Evolutionary conservation across 2,113 vertebrate species (phyloP).

Genomic region (Larimichthys crocea): DNA sequence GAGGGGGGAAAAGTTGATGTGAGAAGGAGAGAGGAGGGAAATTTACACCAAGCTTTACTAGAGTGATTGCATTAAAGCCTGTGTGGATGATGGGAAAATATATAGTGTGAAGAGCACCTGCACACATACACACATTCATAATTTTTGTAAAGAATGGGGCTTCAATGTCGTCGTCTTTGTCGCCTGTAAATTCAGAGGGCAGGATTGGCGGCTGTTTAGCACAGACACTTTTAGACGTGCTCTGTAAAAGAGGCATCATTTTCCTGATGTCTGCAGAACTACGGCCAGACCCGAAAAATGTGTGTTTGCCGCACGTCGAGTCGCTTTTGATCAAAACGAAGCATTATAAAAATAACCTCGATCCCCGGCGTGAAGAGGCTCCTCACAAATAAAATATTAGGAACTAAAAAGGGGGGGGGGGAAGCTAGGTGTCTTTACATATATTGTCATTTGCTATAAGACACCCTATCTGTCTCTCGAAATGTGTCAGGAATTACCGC

Average conservation of each 20-base stretch:
- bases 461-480: conserved; percentile 84
- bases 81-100: conserved; percentile 22
- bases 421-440: conserved; percentile 79
- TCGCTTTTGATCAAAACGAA: conserved; percentile 63
- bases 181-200: conserved; percentile 21
- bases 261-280: conserved; percentile 16
- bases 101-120: conserved; percentile 48
- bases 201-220: not conserved
- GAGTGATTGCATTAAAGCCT: conserved; percentile 47
- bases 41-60: conserved; percentile 58
- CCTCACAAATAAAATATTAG: conserved; percentile 80
- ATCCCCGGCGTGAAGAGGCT: conserved; percentile 53
- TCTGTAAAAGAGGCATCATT: conserved; percentile 7
- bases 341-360: conserved; percentile 73
- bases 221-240: conserved; percentile 17
- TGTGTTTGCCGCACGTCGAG: conserved; percentile 30
- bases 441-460: conserved; percentile 83
- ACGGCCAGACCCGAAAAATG: conserved; percentile 28
- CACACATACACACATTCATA: conserved; percentile 15
- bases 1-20: conserved; percentile 48
- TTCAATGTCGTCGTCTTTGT: conserved; percentile 37
- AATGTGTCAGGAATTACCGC: conserved; percentile 86
- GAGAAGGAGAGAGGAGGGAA: conserved; percentile 18
- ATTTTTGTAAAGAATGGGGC: conserved; percentile 10
- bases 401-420: conserved; percentile 57